phyloP scores from a whole-genome alignment of 1,140 invertebrate genomes.

The Gryllus bimaculatus region DNA sequence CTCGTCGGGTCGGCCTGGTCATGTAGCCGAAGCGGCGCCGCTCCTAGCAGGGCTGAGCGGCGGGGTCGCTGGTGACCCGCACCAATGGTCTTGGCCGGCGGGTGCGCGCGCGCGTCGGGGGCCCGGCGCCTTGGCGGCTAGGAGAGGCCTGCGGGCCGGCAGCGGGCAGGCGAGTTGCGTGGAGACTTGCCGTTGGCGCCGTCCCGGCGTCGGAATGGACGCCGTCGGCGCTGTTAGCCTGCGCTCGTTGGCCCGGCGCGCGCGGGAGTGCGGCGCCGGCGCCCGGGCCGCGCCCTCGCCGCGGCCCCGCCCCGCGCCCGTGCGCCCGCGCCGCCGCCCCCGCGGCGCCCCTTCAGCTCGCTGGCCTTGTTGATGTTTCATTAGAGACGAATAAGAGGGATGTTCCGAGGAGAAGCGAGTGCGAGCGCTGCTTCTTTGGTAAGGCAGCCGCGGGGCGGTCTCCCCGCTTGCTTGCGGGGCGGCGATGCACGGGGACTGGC shows the following conservation, averaged over 20 bases:
- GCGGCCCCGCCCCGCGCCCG: constrained; percentile 38
- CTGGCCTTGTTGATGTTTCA: too few species aligned
- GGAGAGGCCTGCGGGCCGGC: constrained; percentile 26
- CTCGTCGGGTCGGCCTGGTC: constrained; percentile 15
- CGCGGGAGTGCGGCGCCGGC: constrained; percentile 40
- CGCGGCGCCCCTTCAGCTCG: constrained; percentile 36
- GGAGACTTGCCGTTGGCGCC: constrained; percentile 34
- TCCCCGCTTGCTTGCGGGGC: constrained; percentile 44
- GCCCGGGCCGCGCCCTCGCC: constrained; percentile 35
- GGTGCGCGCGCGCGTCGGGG: constrained; percentile 17
- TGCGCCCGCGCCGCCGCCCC: constrained; percentile 42
- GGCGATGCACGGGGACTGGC: constrained; percentile 40
- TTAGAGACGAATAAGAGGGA: too few species aligned
- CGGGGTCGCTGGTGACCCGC: constrained; percentile 46
- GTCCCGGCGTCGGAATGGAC: constrained; percentile 38
- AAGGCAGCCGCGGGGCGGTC: constrained; percentile 48
- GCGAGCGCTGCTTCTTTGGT: constrained; percentile 57
- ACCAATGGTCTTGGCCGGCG: constrained; percentile 25
- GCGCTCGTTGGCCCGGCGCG: constrained; percentile 36
- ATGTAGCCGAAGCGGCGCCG: constrained; percentile 27
- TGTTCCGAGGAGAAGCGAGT: too few species aligned
- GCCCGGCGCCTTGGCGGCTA: constrained; percentile 16
- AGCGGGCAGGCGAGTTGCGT: constrained; percentile 46
- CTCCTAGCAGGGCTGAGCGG: constrained; percentile 38
- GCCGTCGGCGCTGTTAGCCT: constrained; percentile 51